phyloP scores from a whole-genome alignment of 2,113 vertebrate species.

The Cranoglanis bouderius region DNA sequence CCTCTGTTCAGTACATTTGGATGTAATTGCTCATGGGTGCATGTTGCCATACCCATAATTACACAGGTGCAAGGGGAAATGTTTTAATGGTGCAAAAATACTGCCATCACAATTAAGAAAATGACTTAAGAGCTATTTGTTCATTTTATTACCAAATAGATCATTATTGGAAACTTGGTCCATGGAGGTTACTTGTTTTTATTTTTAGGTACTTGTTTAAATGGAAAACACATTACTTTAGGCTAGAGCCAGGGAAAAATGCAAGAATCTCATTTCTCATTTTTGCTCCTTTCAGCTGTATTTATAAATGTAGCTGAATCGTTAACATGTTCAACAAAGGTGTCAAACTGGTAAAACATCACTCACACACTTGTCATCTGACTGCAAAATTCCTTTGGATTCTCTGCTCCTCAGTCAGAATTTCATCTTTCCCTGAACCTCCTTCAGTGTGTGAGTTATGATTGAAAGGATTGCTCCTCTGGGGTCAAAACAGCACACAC shows the following conservation, averaged over 20 bases:
- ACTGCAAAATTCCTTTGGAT: conserved; percentile 63
- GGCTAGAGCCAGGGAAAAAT: background rate
- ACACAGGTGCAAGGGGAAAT: conserved; percentile 41
- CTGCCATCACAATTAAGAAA: conserved; percentile 27
- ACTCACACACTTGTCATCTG: conserved; percentile 51
- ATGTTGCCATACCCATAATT: conserved; percentile 16
- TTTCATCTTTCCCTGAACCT: conserved; percentile 78
- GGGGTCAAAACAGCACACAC: conserved; percentile 64
- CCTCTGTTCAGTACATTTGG: conserved; percentile 44
- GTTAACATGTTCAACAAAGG: conserved; percentile 51
- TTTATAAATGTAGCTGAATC: conserved; percentile 55
- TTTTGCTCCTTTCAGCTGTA: conserved; percentile 37
- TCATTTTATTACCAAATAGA: conserved; percentile 19
- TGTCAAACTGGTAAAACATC: conserved; percentile 55
- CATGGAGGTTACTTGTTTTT: conserved; percentile 8
- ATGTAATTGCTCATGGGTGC: conserved; percentile 45
- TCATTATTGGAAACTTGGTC: conserved; percentile 27
- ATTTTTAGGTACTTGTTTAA: conserved; percentile 4
- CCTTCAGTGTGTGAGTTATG: conserved; percentile 78
- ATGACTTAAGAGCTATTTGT: conserved; percentile 23
- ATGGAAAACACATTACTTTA: conserved; percentile 9
- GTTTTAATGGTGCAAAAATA: conserved; percentile 38
- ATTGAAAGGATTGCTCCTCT: conserved; percentile 72
- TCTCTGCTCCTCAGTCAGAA: conserved; percentile 72
- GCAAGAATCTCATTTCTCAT: conserved; percentile 42